These are phyloP conservation scores for Falco peregrinus DNA, from an alignment of 2,797 vertebrate species.

Conservation along the genomic window DNA sequence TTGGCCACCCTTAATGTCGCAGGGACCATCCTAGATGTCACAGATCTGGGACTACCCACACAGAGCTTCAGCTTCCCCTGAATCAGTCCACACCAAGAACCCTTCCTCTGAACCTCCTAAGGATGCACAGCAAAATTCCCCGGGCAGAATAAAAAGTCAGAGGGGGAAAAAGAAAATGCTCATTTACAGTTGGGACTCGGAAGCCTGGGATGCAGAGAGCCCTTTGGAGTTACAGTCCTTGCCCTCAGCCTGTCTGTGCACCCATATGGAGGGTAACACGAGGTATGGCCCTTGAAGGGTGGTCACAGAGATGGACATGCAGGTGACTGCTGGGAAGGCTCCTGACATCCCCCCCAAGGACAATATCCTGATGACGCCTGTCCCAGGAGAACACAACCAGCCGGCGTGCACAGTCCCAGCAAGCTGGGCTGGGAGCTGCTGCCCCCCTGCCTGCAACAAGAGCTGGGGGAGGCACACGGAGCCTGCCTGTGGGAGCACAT, in stretches of 20 bases:
- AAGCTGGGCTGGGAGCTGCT: background rate
- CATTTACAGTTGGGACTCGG: background rate
- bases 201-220: background rate
- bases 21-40: no score
- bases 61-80: background rate
- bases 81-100: background rate
- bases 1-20: no score
- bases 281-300: background rate
- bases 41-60: background rate
- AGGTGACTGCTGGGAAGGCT: background rate
- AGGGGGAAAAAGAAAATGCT: rapidly evolving
- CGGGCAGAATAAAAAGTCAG: background rate
- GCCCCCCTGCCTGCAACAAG: background rate
- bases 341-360: background rate
- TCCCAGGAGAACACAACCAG: background rate
- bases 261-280: background rate
- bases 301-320: rapidly evolving
- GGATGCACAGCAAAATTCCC: background rate
- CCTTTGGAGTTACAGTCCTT: background rate
- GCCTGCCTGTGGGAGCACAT: background rate
- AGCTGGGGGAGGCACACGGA: background rate
- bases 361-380: background rate
- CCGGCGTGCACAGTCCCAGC: no score
- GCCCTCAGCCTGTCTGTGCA: background rate
- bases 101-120: background rate